A percentile compares a stretch with the other conserved stretches of the same genome.
Conservation (phyloP, 2,797 vertebrate genomes). For the Lepidocolaptes lacrymiger region DNA sequence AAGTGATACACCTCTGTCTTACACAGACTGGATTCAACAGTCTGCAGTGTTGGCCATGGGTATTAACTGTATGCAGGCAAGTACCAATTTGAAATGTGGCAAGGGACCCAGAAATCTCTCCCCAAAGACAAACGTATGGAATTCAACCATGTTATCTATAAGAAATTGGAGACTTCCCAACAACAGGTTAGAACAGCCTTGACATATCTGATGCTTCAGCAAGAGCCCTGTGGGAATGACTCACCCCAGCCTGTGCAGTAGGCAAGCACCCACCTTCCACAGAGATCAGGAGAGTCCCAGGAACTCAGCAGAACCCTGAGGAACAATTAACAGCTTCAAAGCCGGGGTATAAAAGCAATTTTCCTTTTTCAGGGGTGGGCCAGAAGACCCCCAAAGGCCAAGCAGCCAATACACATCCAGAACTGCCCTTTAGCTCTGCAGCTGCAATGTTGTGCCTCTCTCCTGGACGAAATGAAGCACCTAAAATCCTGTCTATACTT, state of each 20-base stretch:
- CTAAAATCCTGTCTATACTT: not conserved
- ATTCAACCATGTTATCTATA: not conserved
- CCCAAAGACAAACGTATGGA: not conserved
- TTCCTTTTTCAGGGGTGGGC: not conserved
- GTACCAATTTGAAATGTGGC: not conserved
- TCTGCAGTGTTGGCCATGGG: not conserved
- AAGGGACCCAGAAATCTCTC: slow-evolving; percentile 30
- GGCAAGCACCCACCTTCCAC: not conserved
- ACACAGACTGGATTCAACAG: not conserved
- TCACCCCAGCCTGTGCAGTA: not conserved
- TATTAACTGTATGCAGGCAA: not conserved
- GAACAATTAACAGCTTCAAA: not conserved
- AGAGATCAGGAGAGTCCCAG: not conserved
- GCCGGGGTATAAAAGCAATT: not conserved
- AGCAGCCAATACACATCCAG: not conserved
- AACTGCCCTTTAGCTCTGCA: not conserved
- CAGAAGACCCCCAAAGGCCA: not conserved
- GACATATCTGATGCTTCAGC: slow-evolving; percentile 43
- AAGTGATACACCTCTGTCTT: not conserved
- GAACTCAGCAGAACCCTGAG: not conserved
- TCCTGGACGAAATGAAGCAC: not conserved
- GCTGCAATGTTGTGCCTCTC: not conserved
- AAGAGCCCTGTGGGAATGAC: slow-evolving; percentile 32
- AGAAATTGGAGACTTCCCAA: slow-evolving; percentile 20
- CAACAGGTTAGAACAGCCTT: slow-evolving; percentile 48